phyloP scores from a whole-genome alignment of 2,113 vertebrate genomes.

The Chunga burmeisteri region DNA sequence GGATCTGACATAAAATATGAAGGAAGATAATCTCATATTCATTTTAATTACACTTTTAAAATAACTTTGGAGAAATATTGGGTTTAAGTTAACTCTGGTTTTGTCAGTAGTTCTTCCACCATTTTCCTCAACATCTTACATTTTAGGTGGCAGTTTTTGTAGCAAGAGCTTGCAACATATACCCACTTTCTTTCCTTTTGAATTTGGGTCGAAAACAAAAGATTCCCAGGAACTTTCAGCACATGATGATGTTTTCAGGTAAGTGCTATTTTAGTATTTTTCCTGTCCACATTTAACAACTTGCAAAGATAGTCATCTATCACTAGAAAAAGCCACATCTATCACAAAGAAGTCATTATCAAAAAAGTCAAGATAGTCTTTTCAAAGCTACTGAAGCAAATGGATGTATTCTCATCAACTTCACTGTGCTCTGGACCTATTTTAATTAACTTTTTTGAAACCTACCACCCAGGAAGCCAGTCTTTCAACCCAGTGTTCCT shows the following conservation, averaged over 20 bases:
- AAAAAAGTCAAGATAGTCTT: not conserved
- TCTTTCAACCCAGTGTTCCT: not conserved
- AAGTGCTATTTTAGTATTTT: not conserved
- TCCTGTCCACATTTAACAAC: not conserved
- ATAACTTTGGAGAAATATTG: not conserved
- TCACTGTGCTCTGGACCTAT: not conserved
- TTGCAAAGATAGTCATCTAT: not conserved
- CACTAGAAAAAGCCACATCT: not conserved
- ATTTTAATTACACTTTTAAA: not conserved
- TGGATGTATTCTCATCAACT: not conserved
- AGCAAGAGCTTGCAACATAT: constrained; percentile 86
- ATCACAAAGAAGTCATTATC: not conserved
- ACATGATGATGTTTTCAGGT: constrained; percentile 92
- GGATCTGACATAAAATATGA: not conserved
- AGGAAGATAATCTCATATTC: not conserved
- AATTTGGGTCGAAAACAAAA: constrained; percentile 81
- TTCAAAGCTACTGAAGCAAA: not conserved
- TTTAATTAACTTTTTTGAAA: not conserved
- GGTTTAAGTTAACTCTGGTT: not conserved
- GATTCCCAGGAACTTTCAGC: constrained; percentile 80
- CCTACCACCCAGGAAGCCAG: not conserved
- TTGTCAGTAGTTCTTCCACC: not conserved
- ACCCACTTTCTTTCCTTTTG: constrained; percentile 85
- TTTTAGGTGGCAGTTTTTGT: constrained; percentile 81
- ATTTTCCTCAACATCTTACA: constrained; percentile 74